Conservation (phyloP, 2,113 vertebrate genomes). For the Psephotus haematonotus region DNA sequence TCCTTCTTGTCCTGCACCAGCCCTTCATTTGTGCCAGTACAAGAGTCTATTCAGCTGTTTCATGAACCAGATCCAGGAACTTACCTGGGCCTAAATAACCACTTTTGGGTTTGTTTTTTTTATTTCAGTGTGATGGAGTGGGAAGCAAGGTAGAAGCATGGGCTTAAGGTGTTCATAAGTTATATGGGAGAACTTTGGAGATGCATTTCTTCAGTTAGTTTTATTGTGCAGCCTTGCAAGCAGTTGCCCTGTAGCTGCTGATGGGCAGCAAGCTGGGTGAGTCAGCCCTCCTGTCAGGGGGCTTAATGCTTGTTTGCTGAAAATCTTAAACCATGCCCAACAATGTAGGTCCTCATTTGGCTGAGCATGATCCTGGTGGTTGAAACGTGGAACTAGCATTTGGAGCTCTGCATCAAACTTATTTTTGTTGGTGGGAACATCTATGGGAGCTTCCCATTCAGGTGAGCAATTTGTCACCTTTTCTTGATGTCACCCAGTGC, state of each 20-base stretch:
- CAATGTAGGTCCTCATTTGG: not conserved
- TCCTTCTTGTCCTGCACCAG: not conserved
- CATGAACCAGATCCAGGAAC: not conserved
- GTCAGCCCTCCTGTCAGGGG: not conserved
- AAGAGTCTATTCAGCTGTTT: not conserved
- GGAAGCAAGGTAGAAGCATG: not conserved
- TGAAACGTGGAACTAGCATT: not conserved
- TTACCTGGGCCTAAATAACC: not conserved
- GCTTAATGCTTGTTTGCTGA: not conserved
- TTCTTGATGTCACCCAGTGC: fast-evolving
- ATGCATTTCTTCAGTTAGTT: not conserved
- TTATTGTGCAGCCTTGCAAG: not conserved
- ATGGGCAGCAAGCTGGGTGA: not conserved
- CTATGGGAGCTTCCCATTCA: fast-evolving
- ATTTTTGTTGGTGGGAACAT: not conserved
- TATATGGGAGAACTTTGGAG: not conserved
- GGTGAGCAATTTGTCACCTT: not conserved
- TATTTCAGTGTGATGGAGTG: not conserved
- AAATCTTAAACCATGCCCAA: not conserved
- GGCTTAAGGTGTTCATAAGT: not conserved
- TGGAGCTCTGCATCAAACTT: not conserved
- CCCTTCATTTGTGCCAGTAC: not conserved
- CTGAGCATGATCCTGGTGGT: not conserved
- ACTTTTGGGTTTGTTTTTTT: too few species aligned
- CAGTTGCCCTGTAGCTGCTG: not conserved